phyloP scores from a whole-genome alignment of 2,888 invertebrate species.

The Hirtodrosophila histrioides region DNA sequence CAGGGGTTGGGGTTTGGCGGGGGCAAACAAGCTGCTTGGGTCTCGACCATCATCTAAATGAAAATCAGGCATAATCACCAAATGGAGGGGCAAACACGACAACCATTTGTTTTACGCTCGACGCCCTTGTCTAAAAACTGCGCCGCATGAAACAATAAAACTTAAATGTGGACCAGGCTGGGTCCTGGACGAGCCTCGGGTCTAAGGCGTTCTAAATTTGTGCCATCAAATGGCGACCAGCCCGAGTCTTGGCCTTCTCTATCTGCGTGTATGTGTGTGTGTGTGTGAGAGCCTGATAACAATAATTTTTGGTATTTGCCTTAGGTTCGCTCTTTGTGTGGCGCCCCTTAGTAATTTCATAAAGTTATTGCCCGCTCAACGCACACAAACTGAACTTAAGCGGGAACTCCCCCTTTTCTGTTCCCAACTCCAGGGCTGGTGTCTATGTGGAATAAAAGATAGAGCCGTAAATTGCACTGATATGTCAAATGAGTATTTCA shows the following conservation, averaged over 20 bases:
- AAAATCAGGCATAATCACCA: slow-evolving; percentile 73
- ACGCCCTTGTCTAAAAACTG: slow-evolving; percentile 1
- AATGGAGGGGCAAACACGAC: slow-evolving; percentile 57
- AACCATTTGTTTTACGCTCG: slow-evolving; percentile 42
- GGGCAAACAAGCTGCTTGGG: slow-evolving; percentile 18
- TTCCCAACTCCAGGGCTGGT: neutral
- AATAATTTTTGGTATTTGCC: slow-evolving; percentile 46
- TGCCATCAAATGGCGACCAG: slow-evolving; percentile 31
- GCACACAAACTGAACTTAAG: neutral
- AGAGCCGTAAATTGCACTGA: no score
- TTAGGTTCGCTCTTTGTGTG: slow-evolving; percentile 48
- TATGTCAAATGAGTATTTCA: neutral
- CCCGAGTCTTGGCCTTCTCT: neutral
- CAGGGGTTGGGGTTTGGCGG: neutral
- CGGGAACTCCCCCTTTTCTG: neutral
- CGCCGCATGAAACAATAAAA: slow-evolving; percentile 50
- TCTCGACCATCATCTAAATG: slow-evolving; percentile 65
- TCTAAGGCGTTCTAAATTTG: slow-evolving; percentile 14
- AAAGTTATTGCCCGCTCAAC: slow-evolving; percentile 45
- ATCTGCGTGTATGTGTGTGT: slow-evolving; percentile 4
- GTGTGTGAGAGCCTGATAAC: slow-evolving; percentile 54
- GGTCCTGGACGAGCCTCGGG: slow-evolving; percentile 4
- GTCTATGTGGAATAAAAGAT: neutral
- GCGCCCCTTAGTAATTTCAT: slow-evolving; percentile 43
- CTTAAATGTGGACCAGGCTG: slow-evolving; percentile 17